Evolutionary conservation across 2,113 vertebrate species (phyloP), one percentile per base, ranked within the genome.

Genomic region (Pluvianellus socialis): DNA sequence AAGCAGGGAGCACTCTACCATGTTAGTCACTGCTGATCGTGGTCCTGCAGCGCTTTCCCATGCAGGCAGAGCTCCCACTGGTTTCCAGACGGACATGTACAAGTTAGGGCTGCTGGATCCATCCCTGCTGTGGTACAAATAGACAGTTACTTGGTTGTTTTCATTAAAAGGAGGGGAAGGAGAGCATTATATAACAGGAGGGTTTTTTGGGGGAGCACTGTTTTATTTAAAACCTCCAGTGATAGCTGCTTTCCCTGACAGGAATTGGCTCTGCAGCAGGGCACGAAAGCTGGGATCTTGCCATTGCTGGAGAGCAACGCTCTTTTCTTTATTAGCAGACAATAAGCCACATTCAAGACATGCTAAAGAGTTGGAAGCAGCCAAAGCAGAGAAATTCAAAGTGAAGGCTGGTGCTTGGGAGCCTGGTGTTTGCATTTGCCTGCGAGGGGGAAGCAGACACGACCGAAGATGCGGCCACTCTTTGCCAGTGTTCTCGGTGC

Each of bases 341-440:
- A 97, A 96, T 95, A 83, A 93, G 66, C 79, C 91, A 90, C 74
- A 96, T 96, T 97, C 97, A 97, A 86, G 91, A 93, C 94, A 94
- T 88, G 84, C 73, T 94, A 94, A 97, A 96, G 94, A 87, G 84
- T 14, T 96, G 74, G 91, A 87, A 96, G 93, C 90, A 96, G 88
- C 80, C 84, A 86, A 91, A 88, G 90, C 88, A 90, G 93, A 81
- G 68, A 92, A 86, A 90, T 76, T 92, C 90, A 81, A 94, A 91
- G 86, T 66, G 86, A 92, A 77, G 32, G 66, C 80, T 86, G 79
- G 58, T 90, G 44, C 67, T 95, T 87, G 35, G 44, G 70, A 90
- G 53, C 28, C 55, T 85, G 73, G 20, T 79, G 92, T 85, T 92
- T 92, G 90, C 44, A 53, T 94, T 82, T 91, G 92, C 91, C 92